Evolutionary conservation across 2,113 vertebrate genomes (phyloP), one percentile per base, ranked within the genome.

Genomic region (Chlorodrepanis virens): DNA sequence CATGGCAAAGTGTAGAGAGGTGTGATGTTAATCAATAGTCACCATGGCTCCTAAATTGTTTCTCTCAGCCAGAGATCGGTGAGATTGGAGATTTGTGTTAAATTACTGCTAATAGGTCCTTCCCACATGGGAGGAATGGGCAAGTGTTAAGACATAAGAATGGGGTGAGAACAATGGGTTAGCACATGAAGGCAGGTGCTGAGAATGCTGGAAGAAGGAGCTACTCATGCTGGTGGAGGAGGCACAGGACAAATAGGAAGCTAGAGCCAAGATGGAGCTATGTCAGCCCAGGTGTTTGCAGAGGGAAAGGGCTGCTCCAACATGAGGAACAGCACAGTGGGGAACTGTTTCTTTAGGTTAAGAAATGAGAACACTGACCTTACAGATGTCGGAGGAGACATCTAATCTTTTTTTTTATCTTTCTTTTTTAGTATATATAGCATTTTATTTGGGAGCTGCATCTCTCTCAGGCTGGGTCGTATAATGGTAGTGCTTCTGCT

Each of bases 251-350:
- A 82, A 78, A 54, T 4, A n/a, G 24, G 60, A 54, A 50, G 39
- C 6, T 8, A 50, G 24, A 78, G 54, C 37, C 37, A 35, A 57
- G 50, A 50, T 50, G 35, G 27, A 89, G 14, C 60, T 59, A 1
- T 72, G 76, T 14, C 31, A 44, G 24, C 16, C 37, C 1, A 2
- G 8, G 15, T 33, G 37, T 65, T 69, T 52, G n/a, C 53, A 77
- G 37, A 69, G 24, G 47, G 18, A 44, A 37, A 29, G 44, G 37
- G 15, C 52, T 54, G 31, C 33, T 49, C 45, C 44, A 45, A 4
- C 0, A 2, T 31, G 31, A 89, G 24, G 19, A 74, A 29, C 39
- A 59, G 19, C 2, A 0, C 44, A 65, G 47, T 0, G 0, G 31
- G 20, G 24, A 87, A 25, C 33, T n/a, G 8, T 56, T 87, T 11